phyloP scores from a whole-genome alignment of 2,888 invertebrate species.

The Meteorus cinctellus region DNA sequence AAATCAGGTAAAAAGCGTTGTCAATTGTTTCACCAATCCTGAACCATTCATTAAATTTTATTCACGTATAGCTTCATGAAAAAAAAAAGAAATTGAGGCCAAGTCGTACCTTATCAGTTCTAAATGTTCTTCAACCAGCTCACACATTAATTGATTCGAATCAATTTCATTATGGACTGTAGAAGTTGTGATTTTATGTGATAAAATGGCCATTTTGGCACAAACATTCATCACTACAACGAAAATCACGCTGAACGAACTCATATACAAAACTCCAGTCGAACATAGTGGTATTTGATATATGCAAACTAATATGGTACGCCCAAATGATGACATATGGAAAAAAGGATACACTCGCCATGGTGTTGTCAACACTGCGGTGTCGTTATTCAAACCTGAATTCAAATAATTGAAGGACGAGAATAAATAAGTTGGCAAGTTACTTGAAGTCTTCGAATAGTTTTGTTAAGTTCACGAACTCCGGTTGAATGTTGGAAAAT shows the following conservation, averaged over 20 bases:
- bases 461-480: too few relatives aligned
- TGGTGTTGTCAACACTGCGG: slow-evolving; percentile 6
- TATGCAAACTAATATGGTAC: slow-evolving; percentile 8
- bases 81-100: too few relatives aligned
- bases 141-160: not conserved
- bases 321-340: not conserved
- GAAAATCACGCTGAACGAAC: slow-evolving; percentile 32
- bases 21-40: slow-evolving; percentile 2
- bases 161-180: not conserved
- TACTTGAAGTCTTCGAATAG: too few relatives aligned
- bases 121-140: slow-evolving; percentile 18
- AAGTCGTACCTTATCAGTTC: not conserved
- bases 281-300: slow-evolving; percentile 15
- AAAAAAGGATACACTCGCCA: slow-evolving; percentile 9
- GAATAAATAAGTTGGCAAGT: too few relatives aligned
- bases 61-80: too few relatives aligned
- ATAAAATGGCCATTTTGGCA: slow-evolving; percentile 43
- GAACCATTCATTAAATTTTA: too few relatives aligned
- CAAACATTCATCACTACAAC: slow-evolving; percentile 44
- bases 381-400: slow-evolving; percentile 9
- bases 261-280: not conserved
- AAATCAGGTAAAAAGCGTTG: slow-evolving; percentile 4
- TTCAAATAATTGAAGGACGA: not conserved
- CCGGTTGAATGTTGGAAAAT: too few relatives aligned
- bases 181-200: slow-evolving; percentile 40